These are phyloP conservation scores for Hypotaenidia philippensis DNA, from an alignment of 2,797 vertebrate species.

Conservation along the genomic window DNA sequence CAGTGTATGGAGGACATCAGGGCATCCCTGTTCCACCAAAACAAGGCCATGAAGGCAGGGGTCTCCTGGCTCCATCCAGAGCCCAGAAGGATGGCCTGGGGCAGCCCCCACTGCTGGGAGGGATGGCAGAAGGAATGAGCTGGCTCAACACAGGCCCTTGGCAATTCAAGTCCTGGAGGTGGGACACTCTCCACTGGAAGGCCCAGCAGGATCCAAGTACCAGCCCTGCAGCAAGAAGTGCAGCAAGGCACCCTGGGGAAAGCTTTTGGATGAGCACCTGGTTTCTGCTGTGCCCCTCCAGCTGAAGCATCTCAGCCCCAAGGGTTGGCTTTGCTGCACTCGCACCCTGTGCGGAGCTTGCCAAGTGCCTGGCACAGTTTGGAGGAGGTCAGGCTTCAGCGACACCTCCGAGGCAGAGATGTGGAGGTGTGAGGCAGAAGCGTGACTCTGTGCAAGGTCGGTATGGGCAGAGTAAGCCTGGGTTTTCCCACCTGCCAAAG, in stretches of 20 bases:
- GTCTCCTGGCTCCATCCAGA: background rate
- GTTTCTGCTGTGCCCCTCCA: background rate
- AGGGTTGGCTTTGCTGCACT: background rate
- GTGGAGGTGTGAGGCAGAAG: background rate
- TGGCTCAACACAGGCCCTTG: background rate
- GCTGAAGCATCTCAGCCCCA: rapidly evolving
- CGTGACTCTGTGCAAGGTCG: background rate
- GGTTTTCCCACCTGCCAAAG: background rate
- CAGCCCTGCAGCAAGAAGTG: background rate
- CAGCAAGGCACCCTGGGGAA: background rate
- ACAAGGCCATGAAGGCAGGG: background rate
- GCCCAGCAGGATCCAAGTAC: no score
- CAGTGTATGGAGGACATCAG: background rate
- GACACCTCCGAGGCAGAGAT: background rate
- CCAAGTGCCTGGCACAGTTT: background rate
- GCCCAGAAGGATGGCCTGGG: background rate
- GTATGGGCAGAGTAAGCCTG: background rate
- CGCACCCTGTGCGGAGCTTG: background rate
- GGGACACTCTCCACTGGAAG: background rate
- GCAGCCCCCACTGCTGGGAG: background rate
- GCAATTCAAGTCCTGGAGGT: background rate
- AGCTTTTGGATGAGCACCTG: background rate
- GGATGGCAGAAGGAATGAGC: background rate
- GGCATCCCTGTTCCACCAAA: background rate
- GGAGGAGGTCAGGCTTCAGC: background rate